Conservation (phyloP, 2,113 vertebrate species). For the pig (Sus scrofa) region T2T-Sscrofa CM000820.6:130118001-130118500, state of each 20-base stretch:
- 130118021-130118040: background rate
- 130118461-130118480: background rate
- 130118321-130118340: slow-evolving; percentile 6
- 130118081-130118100: background rate
- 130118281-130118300: slow-evolving; percentile 17
- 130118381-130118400: background rate
- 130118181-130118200: background rate
- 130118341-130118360: background rate
- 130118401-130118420: background rate
- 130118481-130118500: background rate
- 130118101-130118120: background rate
- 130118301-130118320: slow-evolving; percentile 16
- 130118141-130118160: background rate
- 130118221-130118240: slow-evolving; percentile 14
- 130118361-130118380: slow-evolving; percentile 23
- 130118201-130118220: slow-evolving; percentile 24
- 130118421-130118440: background rate
- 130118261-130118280: slow-evolving; percentile 26
- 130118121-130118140: background rate
- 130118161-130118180: slow-evolving; percentile 53
- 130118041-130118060: background rate
- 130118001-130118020: slow-evolving; percentile 41
- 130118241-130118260: background rate
- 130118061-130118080: background rate
- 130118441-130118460: background rate